A percentile compares a stretch with the other conserved stretches of the same genome.
Evolutionary conservation across 2,888 invertebrate genomes (phyloP).

Genomic region (Drosophila quinaria): DNA sequence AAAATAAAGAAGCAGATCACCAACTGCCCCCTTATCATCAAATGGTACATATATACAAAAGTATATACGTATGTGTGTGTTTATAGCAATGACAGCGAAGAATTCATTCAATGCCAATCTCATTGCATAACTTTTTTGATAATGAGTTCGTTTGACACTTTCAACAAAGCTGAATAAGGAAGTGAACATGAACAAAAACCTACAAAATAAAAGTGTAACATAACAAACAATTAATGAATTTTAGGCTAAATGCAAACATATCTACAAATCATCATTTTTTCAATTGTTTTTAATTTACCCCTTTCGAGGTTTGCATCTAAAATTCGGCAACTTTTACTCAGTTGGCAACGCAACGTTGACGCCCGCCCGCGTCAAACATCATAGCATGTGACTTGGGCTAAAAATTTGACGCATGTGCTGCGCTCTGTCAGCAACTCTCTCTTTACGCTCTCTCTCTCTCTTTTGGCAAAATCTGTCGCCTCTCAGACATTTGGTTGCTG

Average conservation of each 20-base stretch:
- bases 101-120: slow-evolving; percentile 58
- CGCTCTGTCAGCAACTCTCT: slow-evolving; percentile 11
- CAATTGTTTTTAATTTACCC: slow-evolving; percentile 80
- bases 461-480: slow-evolving; percentile 3
- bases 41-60: neutral
- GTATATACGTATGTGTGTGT: neutral
- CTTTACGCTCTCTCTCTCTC: slow-evolving; percentile 20
- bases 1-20: slow-evolving; percentile 25
- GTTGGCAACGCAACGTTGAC: slow-evolving; percentile 61
- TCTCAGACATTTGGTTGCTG: neutral
- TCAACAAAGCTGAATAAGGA: slow-evolving; percentile 21
- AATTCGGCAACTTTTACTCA: slow-evolving; percentile 57
- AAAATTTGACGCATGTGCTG: slow-evolving; percentile 59
- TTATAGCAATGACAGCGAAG: slow-evolving; percentile 26
- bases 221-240: slow-evolving; percentile 22
- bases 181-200: slow-evolving; percentile 13
- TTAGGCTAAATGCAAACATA: slow-evolving; percentile 33
- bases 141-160: slow-evolving; percentile 27
- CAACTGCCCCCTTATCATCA: slow-evolving; percentile 28
- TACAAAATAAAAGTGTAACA: neutral
- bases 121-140: slow-evolving; percentile 52
- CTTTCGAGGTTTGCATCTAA: slow-evolving; percentile 71
- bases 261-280: slow-evolving; percentile 18
- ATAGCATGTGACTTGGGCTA: slow-evolving; percentile 71
- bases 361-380: slow-evolving; percentile 56